phyloP scores from a whole-genome alignment of 2,888 invertebrate genomes.

The Epistrophella euchroma region DNA sequence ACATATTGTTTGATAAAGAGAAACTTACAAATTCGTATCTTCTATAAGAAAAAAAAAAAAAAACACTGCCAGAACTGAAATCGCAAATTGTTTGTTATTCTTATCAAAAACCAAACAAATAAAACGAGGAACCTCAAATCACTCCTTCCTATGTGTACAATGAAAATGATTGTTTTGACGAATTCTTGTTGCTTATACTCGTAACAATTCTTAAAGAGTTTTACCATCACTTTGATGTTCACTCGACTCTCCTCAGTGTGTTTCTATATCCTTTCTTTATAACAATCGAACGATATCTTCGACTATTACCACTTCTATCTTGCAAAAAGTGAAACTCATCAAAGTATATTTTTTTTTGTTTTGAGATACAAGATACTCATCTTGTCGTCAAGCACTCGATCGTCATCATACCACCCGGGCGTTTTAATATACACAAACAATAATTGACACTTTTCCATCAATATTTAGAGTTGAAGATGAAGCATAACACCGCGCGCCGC shows the following conservation, averaged over 20 bases:
- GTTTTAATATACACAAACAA: slow-evolving; percentile 4
- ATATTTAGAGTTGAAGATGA: slow-evolving; percentile 20
- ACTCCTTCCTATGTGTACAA: not conserved
- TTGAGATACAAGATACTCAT: slow-evolving; percentile 27
- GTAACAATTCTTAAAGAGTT: not conserved
- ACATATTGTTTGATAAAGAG: slow-evolving; percentile 3
- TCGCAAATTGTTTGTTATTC: slow-evolving; percentile 18
- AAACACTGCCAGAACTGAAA: not conserved
- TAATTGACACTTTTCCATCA: slow-evolving; percentile 30
- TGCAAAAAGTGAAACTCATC: slow-evolving; percentile 2
- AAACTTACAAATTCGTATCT: slow-evolving; percentile 7
- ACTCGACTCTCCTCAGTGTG: not conserved
- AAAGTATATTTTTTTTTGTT: not conserved
- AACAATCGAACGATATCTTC: not conserved
- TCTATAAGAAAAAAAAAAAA: not conserved
- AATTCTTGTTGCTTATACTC: not conserved
- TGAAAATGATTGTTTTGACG: slow-evolving; percentile 15
- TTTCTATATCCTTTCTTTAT: not conserved
- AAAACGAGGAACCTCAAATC: not conserved
- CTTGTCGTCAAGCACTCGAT: not conserved
- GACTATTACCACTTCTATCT: not conserved
- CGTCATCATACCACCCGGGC: slow-evolving; percentile 3
- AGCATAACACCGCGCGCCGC: too few relatives aligned
- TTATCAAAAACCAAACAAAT: slow-evolving; percentile 24
- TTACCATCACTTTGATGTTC: not conserved